Percentiles rank a stretch among this genome's conserved stretches.
Evolutionary conservation across 2,797 vertebrate species (phyloP).

Genomic region (Synaphobranchus kaupii): DNA sequence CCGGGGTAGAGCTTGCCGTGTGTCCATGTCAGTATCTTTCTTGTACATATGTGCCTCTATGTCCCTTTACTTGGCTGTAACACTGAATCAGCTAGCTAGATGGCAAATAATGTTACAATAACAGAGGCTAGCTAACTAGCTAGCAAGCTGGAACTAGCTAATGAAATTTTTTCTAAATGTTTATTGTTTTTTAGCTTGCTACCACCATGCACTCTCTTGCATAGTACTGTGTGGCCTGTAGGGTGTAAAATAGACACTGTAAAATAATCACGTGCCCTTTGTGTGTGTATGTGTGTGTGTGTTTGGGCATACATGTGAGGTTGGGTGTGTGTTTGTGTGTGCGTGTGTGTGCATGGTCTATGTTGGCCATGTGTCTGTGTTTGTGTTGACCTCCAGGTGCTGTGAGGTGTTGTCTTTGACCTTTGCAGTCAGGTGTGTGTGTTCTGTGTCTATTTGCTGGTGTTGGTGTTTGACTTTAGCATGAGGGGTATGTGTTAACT

Average conservation of each 20-base stretch:
- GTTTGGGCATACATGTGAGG: no score
- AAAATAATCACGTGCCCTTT: background rate
- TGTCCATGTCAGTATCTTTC: background rate
- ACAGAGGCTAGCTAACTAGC: no score
- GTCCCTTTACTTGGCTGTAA: background rate
- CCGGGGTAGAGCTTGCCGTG: background rate
- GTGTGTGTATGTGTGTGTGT: slow-evolving; percentile 7
- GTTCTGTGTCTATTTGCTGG: background rate
- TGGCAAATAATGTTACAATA: no score
- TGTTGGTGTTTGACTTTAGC: background rate
- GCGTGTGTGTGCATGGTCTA: slow-evolving; percentile 10
- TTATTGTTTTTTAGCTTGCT: no score
- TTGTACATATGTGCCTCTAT: background rate
- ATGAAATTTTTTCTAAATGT: no score
- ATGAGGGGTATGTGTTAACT: background rate
- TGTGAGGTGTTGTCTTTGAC: background rate
- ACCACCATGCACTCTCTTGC: no score
- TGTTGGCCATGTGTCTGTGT: no score
- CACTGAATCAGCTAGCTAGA: background rate
- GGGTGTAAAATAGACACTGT: no score
- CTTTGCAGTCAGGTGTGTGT: background rate
- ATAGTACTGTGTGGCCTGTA: no score
- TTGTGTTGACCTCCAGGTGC: background rate
- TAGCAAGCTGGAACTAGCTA: no score
- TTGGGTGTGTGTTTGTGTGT: background rate